Base-by-base conservation (phyloP, 1,140 invertebrate species). In the Choristoneura fumiferana region DNA sequence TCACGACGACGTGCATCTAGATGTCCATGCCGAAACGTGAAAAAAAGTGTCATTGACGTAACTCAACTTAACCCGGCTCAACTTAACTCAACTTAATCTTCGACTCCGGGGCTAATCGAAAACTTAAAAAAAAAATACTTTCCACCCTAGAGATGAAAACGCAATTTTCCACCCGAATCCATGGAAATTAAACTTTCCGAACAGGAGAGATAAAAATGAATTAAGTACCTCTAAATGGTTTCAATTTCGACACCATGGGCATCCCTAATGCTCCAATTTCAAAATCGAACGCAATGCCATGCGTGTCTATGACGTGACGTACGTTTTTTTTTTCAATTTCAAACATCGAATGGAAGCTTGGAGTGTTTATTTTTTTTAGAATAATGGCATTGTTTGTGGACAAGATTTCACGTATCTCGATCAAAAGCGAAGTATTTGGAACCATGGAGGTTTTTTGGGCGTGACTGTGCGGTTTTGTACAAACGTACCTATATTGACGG, bases 381-480 rank as follows among this genome's bases (percentile, higher is more conserved):
- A 84, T 81, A 81, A 78, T 79, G 59, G 72, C 79, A 88, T 86
- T 86, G 84, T 87, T 77, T 82, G 81, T 82, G 77, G 79, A 86
- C 83, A 81, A 67, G 74, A 69, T 67, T 70, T 68, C 63, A 38
- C 68, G 62, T 81, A 78, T 81, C 77, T 73, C 57, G 76, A 81
- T 81, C 76, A 76, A 70, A 73, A 64, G 70, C 61, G 67, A 67
- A 73, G 81, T 68, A 80, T 78, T 83, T 76, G 61, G 71, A 57
- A 61, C 67, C 66, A 67, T 71, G 65, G 58, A 43, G 62, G 74
- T 81, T 76, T 76, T 76, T 67, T 77, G n/a, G 13, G 62, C 73
- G 68, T 86, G 81, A 86, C 76, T 60, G 13, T 70, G 79, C 77
- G 63, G 74, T 76, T 76, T 71, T 60, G 54, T 29, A 29, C 6